Evolutionary conservation across 2,797 vertebrate genomes (phyloP), one percentile per base, ranked within the genome.

Genomic region (Sebastiscus tertius): DNA sequence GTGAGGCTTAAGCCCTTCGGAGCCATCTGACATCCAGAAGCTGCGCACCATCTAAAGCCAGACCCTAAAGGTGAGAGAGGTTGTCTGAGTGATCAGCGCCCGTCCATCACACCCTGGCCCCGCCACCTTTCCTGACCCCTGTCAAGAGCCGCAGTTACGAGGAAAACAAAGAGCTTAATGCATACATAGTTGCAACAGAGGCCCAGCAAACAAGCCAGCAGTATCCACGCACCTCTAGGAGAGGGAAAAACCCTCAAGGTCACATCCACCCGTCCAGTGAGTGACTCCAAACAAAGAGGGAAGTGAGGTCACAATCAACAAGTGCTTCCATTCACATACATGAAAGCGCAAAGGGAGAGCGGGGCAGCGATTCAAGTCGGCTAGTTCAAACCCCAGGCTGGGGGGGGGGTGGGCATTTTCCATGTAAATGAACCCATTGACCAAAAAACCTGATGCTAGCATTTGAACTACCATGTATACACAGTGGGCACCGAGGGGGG

Each of bases 261-360:
- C 93, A 90, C 86, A 88, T 90, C 80, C 83, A 87, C 80, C 89
- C 87, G 66, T 92, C 91, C 90, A 89, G 73, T 88, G 84, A 93
- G 91, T 92, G 92, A 93, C 88, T 93, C 79, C 88, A 92, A 92
- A 94, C 94, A 94, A 95, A 93, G 91, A 88, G 89, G 87, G 86
- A 94, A 94, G 92, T 92, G 93, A 94, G 92, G 94, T 95, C 90
- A 94, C 88, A 91, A 88, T 90, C 94, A 95, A 94, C 94, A 94
- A 94, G 93, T 90, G 91, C 84, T 71, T 86, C 89, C 81, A 93
- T 95, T 94, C 92, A 94, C 91, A 93, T 94, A 94, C 93, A 93
- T 94, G 93, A 94, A 94, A 94, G 92, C 82, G 88, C 92, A 91
- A 88, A 90, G 89, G 89, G 89, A 91, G 83, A 91, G 91, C 83